Evolutionary conservation across 1,140 invertebrate genomes (phyloP).

Genomic region (Camponotus vicinus): DNA sequence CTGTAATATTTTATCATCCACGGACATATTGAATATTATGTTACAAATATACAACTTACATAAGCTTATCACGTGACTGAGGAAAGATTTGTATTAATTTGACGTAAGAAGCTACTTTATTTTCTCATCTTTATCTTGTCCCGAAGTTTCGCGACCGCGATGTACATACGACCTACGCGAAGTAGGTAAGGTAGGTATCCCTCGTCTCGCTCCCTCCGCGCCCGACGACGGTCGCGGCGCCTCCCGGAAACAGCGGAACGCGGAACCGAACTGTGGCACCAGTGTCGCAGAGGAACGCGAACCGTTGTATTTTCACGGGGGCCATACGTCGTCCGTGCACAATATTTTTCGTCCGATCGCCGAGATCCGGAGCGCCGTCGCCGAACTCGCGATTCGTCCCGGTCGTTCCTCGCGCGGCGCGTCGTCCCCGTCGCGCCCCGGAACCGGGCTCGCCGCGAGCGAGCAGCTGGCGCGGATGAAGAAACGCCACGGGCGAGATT

Average conservation of each 20-base stretch:
- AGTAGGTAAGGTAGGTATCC: constrained; percentile 33
- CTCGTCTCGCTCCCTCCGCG: neutral
- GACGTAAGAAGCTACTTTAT: neutral
- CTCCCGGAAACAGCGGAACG: constrained; percentile 71
- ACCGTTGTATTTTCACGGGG: constrained; percentile 70
- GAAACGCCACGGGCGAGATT: neutral
- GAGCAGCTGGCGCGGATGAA: neutral
- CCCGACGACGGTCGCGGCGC: constrained; percentile 34
- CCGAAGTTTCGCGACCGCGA: neutral
- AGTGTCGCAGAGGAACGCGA: constrained; percentile 66
- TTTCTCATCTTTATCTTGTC: neutral
- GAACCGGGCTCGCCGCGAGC: neutral
- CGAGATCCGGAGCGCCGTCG: constrained; percentile 12
- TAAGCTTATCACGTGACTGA: neutral
- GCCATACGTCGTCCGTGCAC: constrained; percentile 54
- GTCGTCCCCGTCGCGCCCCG: constrained; percentile 4
- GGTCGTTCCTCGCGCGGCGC: constrained; percentile 13
- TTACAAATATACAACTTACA: neutral
- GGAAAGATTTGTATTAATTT: too few species aligned
- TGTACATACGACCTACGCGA: neutral
- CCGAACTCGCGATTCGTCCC: constrained; percentile 29
- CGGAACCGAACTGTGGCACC: constrained; percentile 55
- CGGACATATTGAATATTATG: neutral
- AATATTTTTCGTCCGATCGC: constrained; percentile 46
- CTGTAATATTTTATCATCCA: too few species aligned